Conservation (phyloP, 1,140 invertebrate genomes). For the Scaptomyza graminum region DNA sequence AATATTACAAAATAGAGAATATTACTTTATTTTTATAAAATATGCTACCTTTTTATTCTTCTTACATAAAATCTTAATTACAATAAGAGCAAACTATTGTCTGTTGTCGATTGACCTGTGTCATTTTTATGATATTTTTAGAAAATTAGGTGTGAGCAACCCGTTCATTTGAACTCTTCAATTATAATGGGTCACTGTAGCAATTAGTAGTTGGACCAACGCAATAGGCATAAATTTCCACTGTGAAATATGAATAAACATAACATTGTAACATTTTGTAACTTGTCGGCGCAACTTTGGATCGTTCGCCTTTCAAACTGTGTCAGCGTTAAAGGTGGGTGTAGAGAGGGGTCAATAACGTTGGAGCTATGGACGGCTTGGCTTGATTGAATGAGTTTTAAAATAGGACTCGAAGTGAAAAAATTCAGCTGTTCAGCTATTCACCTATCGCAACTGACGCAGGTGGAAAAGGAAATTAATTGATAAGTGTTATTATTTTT, state of each 20-base stretch:
- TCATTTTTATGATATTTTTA: constrained; percentile 10
- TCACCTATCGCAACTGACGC: constrained; percentile 29
- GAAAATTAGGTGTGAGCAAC: constrained; percentile 11
- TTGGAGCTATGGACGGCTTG: constrained; percentile 29
- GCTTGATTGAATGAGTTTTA: constrained; percentile 44
- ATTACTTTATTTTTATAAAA: no score
- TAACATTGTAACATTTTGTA: constrained; percentile 12
- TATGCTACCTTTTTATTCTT: no score
- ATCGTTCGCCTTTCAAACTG: constrained; percentile 65
- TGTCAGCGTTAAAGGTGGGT: constrained; percentile 46
- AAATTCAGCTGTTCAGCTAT: constrained; percentile 65
- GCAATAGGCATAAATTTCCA: constrained; percentile 40
- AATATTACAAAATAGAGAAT: no score
- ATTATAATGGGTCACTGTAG: constrained; percentile 61
- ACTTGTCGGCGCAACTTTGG: constrained; percentile 12
- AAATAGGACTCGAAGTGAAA: constrained; percentile 56
- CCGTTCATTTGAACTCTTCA: constrained; percentile 63
- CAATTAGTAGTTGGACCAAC: constrained; percentile 58
- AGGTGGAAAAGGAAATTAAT: constrained; percentile 22
- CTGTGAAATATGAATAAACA: constrained; percentile 16
- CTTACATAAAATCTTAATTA: background rate
- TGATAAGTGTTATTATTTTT: background rate
- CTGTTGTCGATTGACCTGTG: constrained; percentile 18
- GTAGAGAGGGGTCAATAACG: constrained; percentile 39
- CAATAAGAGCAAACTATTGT: background rate